Evolutionary conservation across 2,888 invertebrate species (phyloP).

Genomic region (Cyrtodaria siliqua): DNA sequence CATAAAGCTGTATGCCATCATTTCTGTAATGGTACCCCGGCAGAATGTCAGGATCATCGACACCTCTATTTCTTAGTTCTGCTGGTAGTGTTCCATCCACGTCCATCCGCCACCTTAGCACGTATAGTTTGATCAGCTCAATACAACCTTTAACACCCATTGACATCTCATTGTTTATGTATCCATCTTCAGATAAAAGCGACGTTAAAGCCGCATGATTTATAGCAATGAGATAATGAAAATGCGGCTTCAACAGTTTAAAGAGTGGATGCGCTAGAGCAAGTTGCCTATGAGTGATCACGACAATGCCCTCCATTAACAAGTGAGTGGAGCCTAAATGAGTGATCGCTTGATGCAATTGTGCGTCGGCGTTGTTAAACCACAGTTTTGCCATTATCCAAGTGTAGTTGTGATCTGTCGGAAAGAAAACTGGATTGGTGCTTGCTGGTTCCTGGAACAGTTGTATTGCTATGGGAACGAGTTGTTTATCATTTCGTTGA

Average conservation of each 20-base stretch:
- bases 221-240: slow-evolving; percentile 86
- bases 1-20: slow-evolving; percentile 83
- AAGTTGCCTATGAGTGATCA: slow-evolving; percentile 86
- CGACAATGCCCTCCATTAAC: slow-evolving; percentile 86
- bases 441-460: no score
- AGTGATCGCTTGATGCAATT: slow-evolving; percentile 84
- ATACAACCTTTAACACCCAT: slow-evolving; percentile 37
- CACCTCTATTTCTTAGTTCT: slow-evolving; percentile 82
- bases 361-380: slow-evolving; percentile 86
- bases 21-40: slow-evolving; percentile 85
- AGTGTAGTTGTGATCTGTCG: slow-evolving; percentile 83
- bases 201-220: slow-evolving; percentile 83
- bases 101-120: slow-evolving; percentile 75
- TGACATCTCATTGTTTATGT: slow-evolving; percentile 58
- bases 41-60: slow-evolving; percentile 79
- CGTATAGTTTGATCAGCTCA: slow-evolving; percentile 36
- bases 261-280: slow-evolving; percentile 87
- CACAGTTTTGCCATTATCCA: slow-evolving; percentile 86
- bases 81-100: slow-evolving; percentile 82
- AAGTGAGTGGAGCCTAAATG: slow-evolving; percentile 86
- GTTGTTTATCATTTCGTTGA: no score
- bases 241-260: slow-evolving; percentile 87
- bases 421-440: slow-evolving; percentile 86
- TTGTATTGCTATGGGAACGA: no score
- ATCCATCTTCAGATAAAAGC: slow-evolving; percentile 36